Evolutionary conservation across 1,140 invertebrate species (phyloP).

Genomic region (Aphis gossypii): DNA sequence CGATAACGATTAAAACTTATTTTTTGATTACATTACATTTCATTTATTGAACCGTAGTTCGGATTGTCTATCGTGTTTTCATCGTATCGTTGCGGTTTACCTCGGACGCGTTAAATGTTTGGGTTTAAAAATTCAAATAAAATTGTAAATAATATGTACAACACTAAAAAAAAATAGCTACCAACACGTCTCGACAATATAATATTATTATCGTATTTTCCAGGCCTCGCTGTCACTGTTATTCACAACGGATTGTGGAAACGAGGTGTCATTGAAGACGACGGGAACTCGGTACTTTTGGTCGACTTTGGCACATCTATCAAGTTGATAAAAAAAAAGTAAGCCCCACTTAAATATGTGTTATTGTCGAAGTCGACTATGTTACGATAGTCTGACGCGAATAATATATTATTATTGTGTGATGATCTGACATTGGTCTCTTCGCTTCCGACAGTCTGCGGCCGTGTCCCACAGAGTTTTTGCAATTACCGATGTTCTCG

Average conservation of each 20-base stretch:
- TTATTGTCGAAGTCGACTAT: too few relatives aligned
- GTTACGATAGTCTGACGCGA: background rate
- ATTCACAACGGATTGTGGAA: slow-evolving; percentile 12
- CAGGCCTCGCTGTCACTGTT: background rate
- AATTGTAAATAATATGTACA: background rate
- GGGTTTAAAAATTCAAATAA: background rate
- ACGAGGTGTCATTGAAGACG: background rate
- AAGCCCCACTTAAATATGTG: background rate
- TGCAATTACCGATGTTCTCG: background rate
- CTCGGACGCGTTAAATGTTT: background rate
- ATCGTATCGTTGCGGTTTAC: too few relatives aligned
- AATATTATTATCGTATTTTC: background rate
- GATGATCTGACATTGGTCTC: background rate
- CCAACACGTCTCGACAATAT: background rate
- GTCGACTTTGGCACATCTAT: slow-evolving; percentile 29
- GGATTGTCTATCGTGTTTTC: background rate
- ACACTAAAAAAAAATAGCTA: background rate
- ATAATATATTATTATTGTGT: background rate
- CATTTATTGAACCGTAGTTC: background rate
- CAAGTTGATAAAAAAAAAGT: background rate
- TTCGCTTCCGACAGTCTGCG: background rate
- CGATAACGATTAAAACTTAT: too few relatives aligned
- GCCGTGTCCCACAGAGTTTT: background rate
- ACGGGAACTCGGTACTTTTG: background rate
- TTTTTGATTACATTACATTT: background rate